Evolutionary conservation across 1,140 invertebrate species (phyloP).

Genomic region (Drosophila sturtevanti): DNA sequence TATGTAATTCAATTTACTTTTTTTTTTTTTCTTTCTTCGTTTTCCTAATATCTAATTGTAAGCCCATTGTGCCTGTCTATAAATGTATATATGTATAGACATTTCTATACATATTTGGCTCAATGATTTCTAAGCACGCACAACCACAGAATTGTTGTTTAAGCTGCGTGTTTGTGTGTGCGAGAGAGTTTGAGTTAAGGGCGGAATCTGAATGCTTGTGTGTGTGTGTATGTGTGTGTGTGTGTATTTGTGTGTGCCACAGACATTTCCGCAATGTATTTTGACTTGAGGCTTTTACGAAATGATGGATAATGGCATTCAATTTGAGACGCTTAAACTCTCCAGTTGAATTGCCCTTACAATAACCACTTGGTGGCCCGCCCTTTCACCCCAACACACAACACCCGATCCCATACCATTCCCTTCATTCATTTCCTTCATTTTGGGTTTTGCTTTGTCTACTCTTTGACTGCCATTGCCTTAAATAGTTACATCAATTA

Average conservation of each 20-base stretch:
- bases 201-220: too few species aligned
- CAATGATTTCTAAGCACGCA: conserved; percentile 12
- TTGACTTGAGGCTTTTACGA: conserved; percentile 66
- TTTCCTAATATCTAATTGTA: conserved; percentile 10
- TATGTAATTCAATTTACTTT: conserved; percentile 4
- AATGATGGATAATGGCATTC: conserved; percentile 80
- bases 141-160: conserved; percentile 1
- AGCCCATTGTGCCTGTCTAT: conserved; percentile 5
- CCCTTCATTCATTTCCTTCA: conserved; percentile 13
- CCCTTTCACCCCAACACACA: too few species aligned
- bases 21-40: too few species aligned
- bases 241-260: conserved; percentile 37
- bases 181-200: conserved; percentile 5
- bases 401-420: not conserved
- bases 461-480: conserved; percentile 27
- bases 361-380: too few species aligned
- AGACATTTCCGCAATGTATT: conserved; percentile 75
- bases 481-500: conserved; percentile 77
- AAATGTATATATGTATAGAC: conserved; percentile 9
- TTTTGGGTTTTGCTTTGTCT: conserved; percentile 13
- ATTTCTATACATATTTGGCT: conserved; percentile 8
- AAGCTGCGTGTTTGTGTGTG: conserved; percentile 8
- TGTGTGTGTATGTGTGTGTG: not conserved
- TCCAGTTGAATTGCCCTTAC: conserved; percentile 44
- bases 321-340: conserved; percentile 50